Evolutionary conservation across 2,113 vertebrate genomes (phyloP).

Genomic region (Bagarius yarrelli): DNA sequence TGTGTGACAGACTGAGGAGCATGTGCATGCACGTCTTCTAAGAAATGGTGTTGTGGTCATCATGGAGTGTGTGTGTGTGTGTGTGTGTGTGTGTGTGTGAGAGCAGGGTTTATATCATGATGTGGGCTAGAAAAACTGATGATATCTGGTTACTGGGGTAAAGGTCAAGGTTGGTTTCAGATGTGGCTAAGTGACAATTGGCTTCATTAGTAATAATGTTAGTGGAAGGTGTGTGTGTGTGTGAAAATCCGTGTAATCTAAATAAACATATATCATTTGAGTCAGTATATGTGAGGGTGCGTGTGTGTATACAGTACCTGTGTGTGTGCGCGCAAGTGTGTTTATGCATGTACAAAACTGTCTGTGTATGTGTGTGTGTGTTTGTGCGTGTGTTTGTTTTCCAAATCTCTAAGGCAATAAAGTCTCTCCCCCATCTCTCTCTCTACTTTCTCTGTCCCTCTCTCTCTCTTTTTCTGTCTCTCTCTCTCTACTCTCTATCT

Average conservation of each 20-base stretch:
- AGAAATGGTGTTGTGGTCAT: background rate
- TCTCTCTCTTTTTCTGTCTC: background rate
- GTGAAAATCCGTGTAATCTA: too few species aligned
- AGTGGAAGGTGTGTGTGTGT: background rate
- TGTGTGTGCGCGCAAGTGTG: too few species aligned
- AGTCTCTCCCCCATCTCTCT: too few species aligned
- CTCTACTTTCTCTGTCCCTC: too few species aligned
- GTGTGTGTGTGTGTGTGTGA: too few species aligned
- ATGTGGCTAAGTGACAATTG: background rate
- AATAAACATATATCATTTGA: too few species aligned
- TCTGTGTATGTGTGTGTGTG: too few species aligned
- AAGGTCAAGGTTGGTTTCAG: background rate
- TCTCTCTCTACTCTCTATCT: too few species aligned
- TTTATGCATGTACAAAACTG: too few species aligned
- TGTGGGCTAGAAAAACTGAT: background rate
- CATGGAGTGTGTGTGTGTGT: background rate
- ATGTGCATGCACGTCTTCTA: slow-evolving; percentile 8
- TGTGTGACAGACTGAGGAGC: background rate
- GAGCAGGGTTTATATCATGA: too few species aligned
- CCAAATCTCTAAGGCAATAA: too few species aligned
- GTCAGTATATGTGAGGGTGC: background rate
- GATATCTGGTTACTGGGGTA: background rate
- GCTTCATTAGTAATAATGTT: background rate
- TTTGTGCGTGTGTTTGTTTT: too few species aligned
- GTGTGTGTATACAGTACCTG: background rate